phyloP scores from a whole-genome alignment of 2,113 vertebrate genomes.

The Atractosteus spatula region DNA sequence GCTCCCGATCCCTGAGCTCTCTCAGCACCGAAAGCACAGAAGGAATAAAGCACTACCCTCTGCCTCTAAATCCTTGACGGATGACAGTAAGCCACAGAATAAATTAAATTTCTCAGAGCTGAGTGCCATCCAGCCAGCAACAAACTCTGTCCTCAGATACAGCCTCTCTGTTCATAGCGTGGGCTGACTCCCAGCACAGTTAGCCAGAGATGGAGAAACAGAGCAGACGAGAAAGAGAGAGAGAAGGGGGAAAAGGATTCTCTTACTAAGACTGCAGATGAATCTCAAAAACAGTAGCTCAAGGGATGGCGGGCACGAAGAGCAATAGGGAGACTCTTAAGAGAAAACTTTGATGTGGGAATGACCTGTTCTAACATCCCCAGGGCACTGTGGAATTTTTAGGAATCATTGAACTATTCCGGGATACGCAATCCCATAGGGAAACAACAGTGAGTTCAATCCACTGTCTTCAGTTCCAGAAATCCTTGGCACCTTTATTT shows the following conservation, averaged over 20 bases:
- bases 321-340: too few relatives aligned
- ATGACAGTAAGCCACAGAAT: conserved; percentile 41
- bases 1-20: conserved; percentile 11
- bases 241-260: conserved; percentile 7
- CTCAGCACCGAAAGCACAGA: neutral
- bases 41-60: conserved; percentile 4
- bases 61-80: conserved; percentile 33
- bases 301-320: neutral
- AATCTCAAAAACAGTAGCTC: neutral
- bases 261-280: neutral
- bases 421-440: too few relatives aligned
- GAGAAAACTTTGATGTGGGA: too few relatives aligned
- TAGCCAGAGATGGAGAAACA: conserved; percentile 8
- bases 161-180: neutral
- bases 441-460: too few relatives aligned
- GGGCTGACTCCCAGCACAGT: conserved; percentile 16
- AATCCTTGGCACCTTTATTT: too few relatives aligned
- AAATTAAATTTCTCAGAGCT: conserved; percentile 34
- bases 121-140: conserved; percentile 7
- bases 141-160: conserved; percentile 21
- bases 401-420: too few relatives aligned
- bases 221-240: neutral
- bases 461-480: too few relatives aligned
- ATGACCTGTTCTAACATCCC: too few relatives aligned
- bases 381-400: too few relatives aligned